Evolutionary conservation across 2,888 invertebrate species (phyloP).

Genomic region (Xestia rhomboidea): DNA sequence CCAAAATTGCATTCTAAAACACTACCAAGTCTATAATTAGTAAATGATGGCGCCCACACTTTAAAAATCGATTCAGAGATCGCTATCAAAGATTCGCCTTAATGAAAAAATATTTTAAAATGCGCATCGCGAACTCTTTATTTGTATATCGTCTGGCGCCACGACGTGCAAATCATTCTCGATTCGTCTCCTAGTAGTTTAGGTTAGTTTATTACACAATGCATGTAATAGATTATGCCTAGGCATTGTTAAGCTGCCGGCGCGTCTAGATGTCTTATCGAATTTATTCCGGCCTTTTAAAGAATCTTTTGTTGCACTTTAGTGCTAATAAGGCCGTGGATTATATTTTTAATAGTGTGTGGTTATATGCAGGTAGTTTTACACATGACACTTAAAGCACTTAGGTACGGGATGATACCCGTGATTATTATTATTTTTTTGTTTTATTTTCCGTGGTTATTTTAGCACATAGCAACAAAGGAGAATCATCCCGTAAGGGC

Average conservation of each 20-base stretch:
- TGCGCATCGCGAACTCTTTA: constrained; percentile 70
- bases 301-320: constrained; percentile 7
- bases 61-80: constrained; percentile 25
- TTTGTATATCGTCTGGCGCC: constrained; percentile 76
- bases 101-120: constrained; percentile 65
- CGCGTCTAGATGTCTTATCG: constrained; percentile 29
- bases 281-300: constrained; percentile 20
- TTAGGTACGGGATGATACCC: too few species aligned
- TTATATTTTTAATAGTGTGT: neutral
- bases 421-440: too few species aligned
- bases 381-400: too few species aligned
- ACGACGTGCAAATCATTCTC: constrained; percentile 66
- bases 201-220: constrained; percentile 56
- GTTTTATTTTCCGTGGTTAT: too few species aligned
- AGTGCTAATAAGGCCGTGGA: neutral
- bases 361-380: neutral
- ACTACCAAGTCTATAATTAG: neutral
- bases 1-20: neutral
- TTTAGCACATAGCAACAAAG: too few species aligned
- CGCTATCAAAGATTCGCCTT: constrained; percentile 62
- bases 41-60: constrained; percentile 16
- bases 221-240: constrained; percentile 44
- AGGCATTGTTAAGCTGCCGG: constrained; percentile 24
- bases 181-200: constrained; percentile 54
- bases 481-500: too few species aligned